Conservation (phyloP, 1,140 invertebrate genomes). For the Anastrepha obliqua region DNA sequence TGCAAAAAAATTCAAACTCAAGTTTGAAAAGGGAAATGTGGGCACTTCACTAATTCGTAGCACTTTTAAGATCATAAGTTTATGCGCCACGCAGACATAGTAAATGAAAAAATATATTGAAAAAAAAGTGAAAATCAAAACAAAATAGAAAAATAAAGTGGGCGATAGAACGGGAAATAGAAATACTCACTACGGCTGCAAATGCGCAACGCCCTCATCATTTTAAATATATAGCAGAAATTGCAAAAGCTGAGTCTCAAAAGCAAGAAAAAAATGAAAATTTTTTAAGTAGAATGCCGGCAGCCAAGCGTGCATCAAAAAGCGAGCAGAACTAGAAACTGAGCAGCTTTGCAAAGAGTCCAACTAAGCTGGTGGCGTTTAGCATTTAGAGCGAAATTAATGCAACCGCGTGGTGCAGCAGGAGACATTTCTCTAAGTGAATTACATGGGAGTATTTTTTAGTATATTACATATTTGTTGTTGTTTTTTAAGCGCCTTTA, state of each 20-base stretch:
- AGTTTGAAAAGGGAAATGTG: too few species aligned
- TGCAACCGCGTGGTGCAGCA: not conserved
- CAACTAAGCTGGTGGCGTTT: not conserved
- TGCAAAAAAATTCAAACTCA: too few species aligned
- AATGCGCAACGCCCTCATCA: not conserved
- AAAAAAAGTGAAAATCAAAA: not conserved
- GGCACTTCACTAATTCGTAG: too few species aligned
- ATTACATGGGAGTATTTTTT: not conserved
- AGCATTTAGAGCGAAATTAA: conserved; percentile 35
- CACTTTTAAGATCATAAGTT: not conserved
- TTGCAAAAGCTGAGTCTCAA: not conserved
- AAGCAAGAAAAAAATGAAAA: not conserved
- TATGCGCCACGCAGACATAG: not conserved
- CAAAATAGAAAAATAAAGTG: not conserved
- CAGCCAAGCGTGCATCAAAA: not conserved
- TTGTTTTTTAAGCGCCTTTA: not conserved
- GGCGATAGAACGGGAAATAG: not conserved
- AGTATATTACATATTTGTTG: not conserved
- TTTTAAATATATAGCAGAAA: not conserved
- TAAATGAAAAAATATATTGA: not conserved
- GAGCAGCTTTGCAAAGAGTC: not conserved
- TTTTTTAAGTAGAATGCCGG: not conserved
- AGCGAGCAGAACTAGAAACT: not conserved
- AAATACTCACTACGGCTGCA: not conserved
- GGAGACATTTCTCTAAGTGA: conserved; percentile 18